Base-by-base conservation (phyloP, 1,140 invertebrate genomes). In the Aphidius ervi region DNA sequence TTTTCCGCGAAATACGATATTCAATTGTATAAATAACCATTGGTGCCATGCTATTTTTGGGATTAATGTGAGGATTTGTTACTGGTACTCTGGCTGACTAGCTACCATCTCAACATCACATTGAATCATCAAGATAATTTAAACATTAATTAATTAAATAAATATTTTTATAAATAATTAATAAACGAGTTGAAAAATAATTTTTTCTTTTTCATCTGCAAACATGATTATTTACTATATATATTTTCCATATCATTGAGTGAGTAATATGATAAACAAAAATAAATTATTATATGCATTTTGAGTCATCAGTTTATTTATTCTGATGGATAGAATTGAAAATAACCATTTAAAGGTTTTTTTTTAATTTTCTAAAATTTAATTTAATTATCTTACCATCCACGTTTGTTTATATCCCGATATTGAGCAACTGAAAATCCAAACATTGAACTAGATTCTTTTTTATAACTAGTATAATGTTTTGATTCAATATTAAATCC, bases 41-140 rank as follows among this genome's bases (percentile, higher is more conserved):
- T 64, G 53, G 63, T 68, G 57, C 57, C 49, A 60, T 56, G 50
- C 70, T 76, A 76, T 75, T 76, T 70, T 58, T 58, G 59, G 70
- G 58, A 68, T 72, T 70, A 70, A 72, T 65, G 66, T 55, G 16
- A 16, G 16, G 16, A 16, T 16, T 16, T 16, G 16, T 16, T 16
- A 16, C 16, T 16, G 23, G 23, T 3, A 31, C 23, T 31, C 23
- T 31, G 23, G 23, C 23, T 31, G 23, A 31, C 23, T 31, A 31
- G 2, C 23, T 31, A 31, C 23, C 23, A 31, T 31, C 23, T 31
- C 23, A 31, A 31, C 23, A 31, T 31, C 23, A 31, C 23, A 31
- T 31, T 4, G 16, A 16, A 31, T 31, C 23, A 31, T 31, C 23
- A 31, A 31, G 4, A 31, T 31, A 31, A 31, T 31, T 31, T 31